Percentiles rank a stretch among this genome's conserved stretches.
phyloP scores from a whole-genome alignment of 2,888 invertebrate genomes.

The Cremastinae sp. region DNA sequence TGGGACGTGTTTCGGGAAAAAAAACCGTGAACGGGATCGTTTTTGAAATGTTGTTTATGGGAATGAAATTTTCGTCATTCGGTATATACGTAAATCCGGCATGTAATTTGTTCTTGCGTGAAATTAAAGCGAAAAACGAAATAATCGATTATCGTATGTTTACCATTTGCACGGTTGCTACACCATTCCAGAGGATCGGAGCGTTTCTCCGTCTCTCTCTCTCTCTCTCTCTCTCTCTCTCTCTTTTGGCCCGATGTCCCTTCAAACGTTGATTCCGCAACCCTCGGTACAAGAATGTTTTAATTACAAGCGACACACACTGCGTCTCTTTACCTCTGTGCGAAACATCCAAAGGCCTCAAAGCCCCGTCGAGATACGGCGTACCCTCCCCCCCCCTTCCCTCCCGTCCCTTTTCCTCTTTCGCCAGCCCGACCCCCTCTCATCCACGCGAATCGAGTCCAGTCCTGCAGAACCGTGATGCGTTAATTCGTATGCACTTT shows the following conservation, averaged over 20 bases:
- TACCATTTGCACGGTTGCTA: not conserved
- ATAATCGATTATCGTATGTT: slow-evolving; percentile 39
- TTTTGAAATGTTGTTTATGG: not conserved
- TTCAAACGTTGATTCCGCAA: slow-evolving; percentile 29
- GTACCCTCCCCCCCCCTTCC: slow-evolving; percentile 1
- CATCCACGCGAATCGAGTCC: slow-evolving; percentile 34
- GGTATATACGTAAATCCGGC: not conserved
- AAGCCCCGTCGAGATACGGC: not conserved
- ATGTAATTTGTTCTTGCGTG: slow-evolving; percentile 14
- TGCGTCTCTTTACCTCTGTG: no score
- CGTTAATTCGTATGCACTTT: slow-evolving; percentile 79
- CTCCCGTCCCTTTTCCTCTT: not conserved
- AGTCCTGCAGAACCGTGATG: slow-evolving; percentile 69
- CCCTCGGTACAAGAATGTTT: slow-evolving; percentile 73
- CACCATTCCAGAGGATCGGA: not conserved
- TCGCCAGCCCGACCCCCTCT: slow-evolving; percentile 3
- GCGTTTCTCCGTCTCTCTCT: not conserved
- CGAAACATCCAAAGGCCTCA: not conserved
- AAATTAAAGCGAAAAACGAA: slow-evolving; percentile 55
- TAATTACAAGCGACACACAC: slow-evolving; percentile 68
- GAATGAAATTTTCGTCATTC: not conserved
- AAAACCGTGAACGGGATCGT: no score
- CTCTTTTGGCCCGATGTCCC: slow-evolving; percentile 15
- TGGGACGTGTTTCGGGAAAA: no score
- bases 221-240: not conserved